Base-by-base conservation (phyloP, 2,113 vertebrate genomes). In the Eudyptes chrysolophus region DNA sequence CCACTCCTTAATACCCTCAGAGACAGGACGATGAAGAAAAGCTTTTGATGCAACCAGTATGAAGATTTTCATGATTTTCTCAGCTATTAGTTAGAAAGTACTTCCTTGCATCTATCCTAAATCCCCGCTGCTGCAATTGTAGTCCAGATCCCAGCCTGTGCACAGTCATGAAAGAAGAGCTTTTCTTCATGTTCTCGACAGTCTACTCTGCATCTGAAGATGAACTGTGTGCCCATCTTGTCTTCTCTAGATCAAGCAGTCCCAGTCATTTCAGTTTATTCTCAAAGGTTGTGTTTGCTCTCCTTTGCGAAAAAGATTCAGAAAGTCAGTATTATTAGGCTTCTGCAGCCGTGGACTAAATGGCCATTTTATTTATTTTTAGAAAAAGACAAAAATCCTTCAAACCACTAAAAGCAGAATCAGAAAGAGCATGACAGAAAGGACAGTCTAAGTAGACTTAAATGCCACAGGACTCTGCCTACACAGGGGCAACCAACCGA, bases 21-120 rank as follows among this genome's bases (percentile, higher is more conserved):
- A 48, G 40, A 16, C 0, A 0, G 21, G 13, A 10, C 0, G 0
- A 19, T 1, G 6, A 61, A 19, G 26, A 27, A 58, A 57, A 71
- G 77, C 52, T 87, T 64, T 7, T 16, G 30, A 7, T 11, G 13
- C 0, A 4, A 64, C 13, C 52, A 42, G 25, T 2, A 49, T 0
- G 1, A 61, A 38, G 11, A 5, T 4, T 34, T 40, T 25, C 3
- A 16, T 10, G 1, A 16, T 48, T 34, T 69, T 30, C 64, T 36
- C 54, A 62, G 2, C 16, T 27, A 16, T 7, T 2, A 7, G 22
- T 52, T 22, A 32, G 11, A 40, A 60, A 76, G 24, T 42, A 7
- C 9, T 48, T 42, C 49, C 64, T 11, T 3, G 1, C 61, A 30
- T 26, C 29, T 11, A 34, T 24, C 78, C 60, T 1, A 22, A 61